These are phyloP conservation scores for Galago senegalensis DNA, from an alignment of 2,797 vertebrate species.

Conservation along the genomic window DNA sequence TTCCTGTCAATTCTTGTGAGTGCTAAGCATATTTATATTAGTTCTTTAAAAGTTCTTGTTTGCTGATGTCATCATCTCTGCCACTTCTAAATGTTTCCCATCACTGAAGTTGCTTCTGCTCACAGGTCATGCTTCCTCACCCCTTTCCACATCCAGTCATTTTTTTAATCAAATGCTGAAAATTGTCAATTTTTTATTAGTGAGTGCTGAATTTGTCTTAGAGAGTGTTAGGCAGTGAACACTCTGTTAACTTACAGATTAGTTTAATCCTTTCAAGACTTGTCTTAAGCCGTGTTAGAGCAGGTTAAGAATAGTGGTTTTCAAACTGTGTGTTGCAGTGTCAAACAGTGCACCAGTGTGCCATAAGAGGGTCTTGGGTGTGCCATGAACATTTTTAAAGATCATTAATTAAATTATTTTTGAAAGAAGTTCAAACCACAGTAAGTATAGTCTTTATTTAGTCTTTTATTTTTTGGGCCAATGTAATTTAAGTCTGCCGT, in stretches of 20 bases:
- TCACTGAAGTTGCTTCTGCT: neutral
- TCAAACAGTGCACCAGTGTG: too few relatives aligned
- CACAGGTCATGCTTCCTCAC: neutral
- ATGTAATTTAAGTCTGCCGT: too few relatives aligned
- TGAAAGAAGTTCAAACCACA: too few relatives aligned
- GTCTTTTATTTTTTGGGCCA: too few relatives aligned
- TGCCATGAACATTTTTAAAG: too few relatives aligned
- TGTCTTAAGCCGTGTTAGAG: neutral
- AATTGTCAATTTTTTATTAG: neutral
- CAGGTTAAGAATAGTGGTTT: too few relatives aligned
- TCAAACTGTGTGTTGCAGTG: too few relatives aligned
- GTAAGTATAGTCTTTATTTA: too few relatives aligned
- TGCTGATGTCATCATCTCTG: neutral
- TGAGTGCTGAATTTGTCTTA: neutral
- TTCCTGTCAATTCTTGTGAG: neutral
- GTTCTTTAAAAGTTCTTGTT: neutral
- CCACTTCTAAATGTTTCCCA: neutral
- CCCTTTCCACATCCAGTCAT: neutral
- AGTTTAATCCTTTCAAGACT: neutral
- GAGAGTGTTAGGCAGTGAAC: neutral
- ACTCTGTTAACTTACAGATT: neutral
- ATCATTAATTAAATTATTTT: too few relatives aligned
- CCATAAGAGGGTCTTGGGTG: too few relatives aligned
- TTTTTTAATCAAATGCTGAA: neutral
- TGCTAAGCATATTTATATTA: neutral